These are phyloP conservation scores for Cosmia pyralina DNA, from an alignment of 2,888 invertebrate genomes.

Conservation along the genomic window DNA sequence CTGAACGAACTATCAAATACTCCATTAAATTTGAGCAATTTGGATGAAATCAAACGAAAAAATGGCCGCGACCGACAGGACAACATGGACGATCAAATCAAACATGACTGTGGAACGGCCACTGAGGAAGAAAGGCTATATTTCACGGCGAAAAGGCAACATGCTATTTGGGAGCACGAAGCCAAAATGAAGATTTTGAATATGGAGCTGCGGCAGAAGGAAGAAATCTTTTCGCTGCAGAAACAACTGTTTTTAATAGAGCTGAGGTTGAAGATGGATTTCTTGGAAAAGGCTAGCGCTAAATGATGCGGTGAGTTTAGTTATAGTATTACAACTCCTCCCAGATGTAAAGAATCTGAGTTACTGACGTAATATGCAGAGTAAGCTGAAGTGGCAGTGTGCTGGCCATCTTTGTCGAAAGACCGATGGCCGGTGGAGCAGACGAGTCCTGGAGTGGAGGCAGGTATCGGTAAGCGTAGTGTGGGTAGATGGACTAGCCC, in stretches of 20 bases:
- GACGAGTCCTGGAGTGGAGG: too few species aligned
- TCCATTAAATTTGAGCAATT: constrained; percentile 85
- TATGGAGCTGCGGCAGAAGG: constrained; percentile 87
- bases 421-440: too few species aligned
- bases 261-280: constrained; percentile 88
- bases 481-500: too few species aligned
- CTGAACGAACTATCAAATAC: constrained; percentile 86
- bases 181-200: constrained; percentile 88
- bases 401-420: too few species aligned
- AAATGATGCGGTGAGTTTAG: constrained; percentile 72
- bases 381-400: too few species aligned
- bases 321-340: background rate
- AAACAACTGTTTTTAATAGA: constrained; percentile 88
- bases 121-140: constrained; percentile 85
- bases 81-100: constrained; percentile 72
- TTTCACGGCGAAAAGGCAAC: constrained; percentile 86
- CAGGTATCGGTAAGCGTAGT: too few species aligned
- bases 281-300: constrained; percentile 87
- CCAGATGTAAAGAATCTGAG: too few species aligned
- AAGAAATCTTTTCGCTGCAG: constrained; percentile 88
- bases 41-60: constrained; percentile 77
- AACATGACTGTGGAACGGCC: constrained; percentile 77
- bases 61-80: constrained; percentile 77
- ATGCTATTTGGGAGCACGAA: constrained; percentile 88
- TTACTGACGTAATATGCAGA: too few species aligned